Evolutionary conservation across 2,113 vertebrate genomes (phyloP), one percentile per base, ranked within the genome.

Genomic region (Parus major): DNA sequence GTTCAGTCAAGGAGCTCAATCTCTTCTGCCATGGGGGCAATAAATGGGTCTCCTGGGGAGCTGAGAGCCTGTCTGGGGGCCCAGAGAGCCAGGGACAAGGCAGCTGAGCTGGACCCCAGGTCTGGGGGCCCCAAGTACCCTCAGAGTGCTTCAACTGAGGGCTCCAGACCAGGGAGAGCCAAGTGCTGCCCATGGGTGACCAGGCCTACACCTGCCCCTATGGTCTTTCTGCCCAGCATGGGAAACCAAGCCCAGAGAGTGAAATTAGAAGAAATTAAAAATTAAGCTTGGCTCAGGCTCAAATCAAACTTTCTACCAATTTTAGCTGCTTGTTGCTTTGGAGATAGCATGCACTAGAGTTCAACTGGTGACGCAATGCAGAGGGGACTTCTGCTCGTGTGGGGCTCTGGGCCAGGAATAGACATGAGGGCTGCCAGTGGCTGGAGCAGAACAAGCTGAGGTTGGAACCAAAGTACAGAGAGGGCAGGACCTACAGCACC

Each of bases 211-310:
- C 42, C 69, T 44, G 70, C 69, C 13, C 2, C 31, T 7, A 0
- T 2, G 66, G 77, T 76, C 94, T 92, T 85, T 71, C 92, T 47
- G 66, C n/a, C 46, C 0, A 0, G 21, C 35, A 50, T 57, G 73
- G 76, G 56, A 73, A 80, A 47, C 47, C 29, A 11, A 46, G 33
- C 35, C 41, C 15, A 5, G 35, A 35, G 80, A 64, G 44, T 66
- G 56, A 96, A 95, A 94, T 96, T 94, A 90, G 92, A 88, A 94
- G 79, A 76, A 93, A 97, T 96, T 96, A 96, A 97, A 96, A 83
- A 96, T 96, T 96, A 97, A 96, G 47, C 92, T 96, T 96, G 93
- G 92, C 92, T 73, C 25, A 13, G 71, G 79, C 56, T 90, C 87
- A 93, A 73, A 93, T 86, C 91, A 95, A 95, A 95, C 87, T 90